Conservation (phyloP, 2,113 vertebrate genomes). For the Steatornis caripensis region DNA sequence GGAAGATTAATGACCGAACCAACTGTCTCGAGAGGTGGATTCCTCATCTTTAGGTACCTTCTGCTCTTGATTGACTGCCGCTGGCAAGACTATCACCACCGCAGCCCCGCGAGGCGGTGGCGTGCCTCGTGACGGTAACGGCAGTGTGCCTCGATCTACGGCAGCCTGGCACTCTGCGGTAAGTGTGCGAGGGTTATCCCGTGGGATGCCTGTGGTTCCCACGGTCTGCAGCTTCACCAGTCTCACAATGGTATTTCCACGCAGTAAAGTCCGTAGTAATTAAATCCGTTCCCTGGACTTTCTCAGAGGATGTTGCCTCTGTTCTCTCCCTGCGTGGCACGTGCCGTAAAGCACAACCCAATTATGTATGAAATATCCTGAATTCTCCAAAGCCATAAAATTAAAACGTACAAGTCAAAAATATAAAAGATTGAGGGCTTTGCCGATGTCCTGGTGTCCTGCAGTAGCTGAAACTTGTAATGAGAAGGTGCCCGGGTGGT, state of each 20-base stretch:
- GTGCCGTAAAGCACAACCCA: neutral
- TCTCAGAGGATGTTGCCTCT: neutral
- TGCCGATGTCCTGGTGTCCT: neutral
- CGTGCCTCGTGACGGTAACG: rapidly evolving
- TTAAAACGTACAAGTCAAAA: neutral
- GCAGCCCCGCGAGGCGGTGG: neutral
- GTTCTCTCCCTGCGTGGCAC: neutral
- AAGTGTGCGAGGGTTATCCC: neutral
- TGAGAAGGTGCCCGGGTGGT: too few relatives aligned
- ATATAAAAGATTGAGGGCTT: neutral
- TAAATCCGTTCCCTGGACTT: neutral
- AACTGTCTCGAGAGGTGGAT: neutral
- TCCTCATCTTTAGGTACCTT: neutral
- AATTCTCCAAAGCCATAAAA: neutral
- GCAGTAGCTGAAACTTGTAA: too few relatives aligned
- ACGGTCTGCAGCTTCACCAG: neutral
- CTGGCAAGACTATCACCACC: neutral
- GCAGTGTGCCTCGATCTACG: neutral
- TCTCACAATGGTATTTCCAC: neutral
- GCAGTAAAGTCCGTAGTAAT: neutral
- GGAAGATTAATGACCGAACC: neutral
- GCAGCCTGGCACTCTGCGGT: neutral
- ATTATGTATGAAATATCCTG: neutral
- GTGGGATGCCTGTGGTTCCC: neutral
- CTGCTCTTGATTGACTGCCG: neutral